Evolutionary conservation across 2,113 vertebrate species (phyloP), one percentile per base, ranked within the genome.

Genomic region (Bufo bufo): DNA sequence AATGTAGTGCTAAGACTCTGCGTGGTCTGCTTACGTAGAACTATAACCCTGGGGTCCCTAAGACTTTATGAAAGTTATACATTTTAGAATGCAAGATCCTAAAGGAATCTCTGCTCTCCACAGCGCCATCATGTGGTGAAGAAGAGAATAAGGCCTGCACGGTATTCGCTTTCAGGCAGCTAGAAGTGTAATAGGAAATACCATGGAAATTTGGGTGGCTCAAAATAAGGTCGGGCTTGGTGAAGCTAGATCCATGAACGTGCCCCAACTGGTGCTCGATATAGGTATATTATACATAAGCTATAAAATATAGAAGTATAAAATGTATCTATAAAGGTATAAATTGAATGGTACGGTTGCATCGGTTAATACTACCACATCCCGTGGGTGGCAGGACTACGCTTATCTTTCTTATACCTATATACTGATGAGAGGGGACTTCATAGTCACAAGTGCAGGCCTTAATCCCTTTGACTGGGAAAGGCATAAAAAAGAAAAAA

Each of bases 301-400:
- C 85, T 86, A 86, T 86, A 86, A 86, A 86, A 86, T 83, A 86
- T 78, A 85, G 72, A 77, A 78, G 75, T 86, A 86, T 65, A 86
- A 86, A 86, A 77, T 66, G 85, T 86, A 63, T 83, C 20, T 83
- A 83, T 52, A 83, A 83, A 69, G 50, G 49, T 86, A 86, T 50
- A 86, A 86, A 86, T 11, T 78, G 84, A 19, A 52, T 17, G 50
- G 66, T 43, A n/a, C 19, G 66, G 58, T n/a, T 11, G 43, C 3
- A 49, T n/a, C 45, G 3, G 20, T 49, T 66, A 20, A 4, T 72
- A 43, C 69, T n/a, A 85, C 78, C 52, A 59, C 54, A 59, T 80
- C 23, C 45, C 56, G 14, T 79, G n/a, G n/a, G n/a, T n/a, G n/a
- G n/a, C n/a, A n/a, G n/a, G n/a, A 80, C 54, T 80, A 45, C 0